Base-by-base conservation (phyloP, 2,888 invertebrate species). In the Nyleta sp. region DNA sequence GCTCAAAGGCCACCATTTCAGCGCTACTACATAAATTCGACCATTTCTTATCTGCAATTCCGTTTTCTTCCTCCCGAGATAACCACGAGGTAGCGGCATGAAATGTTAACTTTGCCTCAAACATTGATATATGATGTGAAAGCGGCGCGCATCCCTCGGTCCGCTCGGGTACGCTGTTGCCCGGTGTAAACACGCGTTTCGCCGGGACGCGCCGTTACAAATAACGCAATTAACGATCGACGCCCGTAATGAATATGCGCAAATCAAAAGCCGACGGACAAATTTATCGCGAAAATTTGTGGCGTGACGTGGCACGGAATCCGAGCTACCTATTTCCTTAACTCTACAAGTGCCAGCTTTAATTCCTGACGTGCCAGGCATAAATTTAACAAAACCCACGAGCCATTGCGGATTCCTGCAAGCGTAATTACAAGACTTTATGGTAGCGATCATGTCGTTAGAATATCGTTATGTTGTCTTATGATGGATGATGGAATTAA, bases 301-400 rank as follows among this genome's bases (percentile, higher is more conserved):
- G 46, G 48, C 62, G 60, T 68, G 67, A 68, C 67, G 53, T 46
- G 35, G 59, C 44, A 53, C 40, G 55, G 62, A 62, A 75, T 68
- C 17, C 68, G 11, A 50, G 55, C 57, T 17, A 57, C 68, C 55
- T 64, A 68, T 75, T 64, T 76, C 70, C 70, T 67, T 59, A 70
- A 70, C 70, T 70, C 64, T 59, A 64, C 76, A 76, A 70, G 70
- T 64, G 70, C 52, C 76, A 59, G 76, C 76, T 52, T 71, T 71
- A 76, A 76, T 76, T 71, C 59, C 70, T 76, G 53, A 70, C 70
- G 65, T 71, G 70, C 64, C 71, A 70, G 76, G 57, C 71, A 70
- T 76, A 76, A 76, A 76, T 76, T 76, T 46, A 71, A 28, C 62
- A 46, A 76, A 76, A 59, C 70, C 76, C 52, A 59, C 64, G 52